phyloP scores from a whole-genome alignment of 2,888 invertebrate genomes.

The Lasioglossum malachurum region DNA sequence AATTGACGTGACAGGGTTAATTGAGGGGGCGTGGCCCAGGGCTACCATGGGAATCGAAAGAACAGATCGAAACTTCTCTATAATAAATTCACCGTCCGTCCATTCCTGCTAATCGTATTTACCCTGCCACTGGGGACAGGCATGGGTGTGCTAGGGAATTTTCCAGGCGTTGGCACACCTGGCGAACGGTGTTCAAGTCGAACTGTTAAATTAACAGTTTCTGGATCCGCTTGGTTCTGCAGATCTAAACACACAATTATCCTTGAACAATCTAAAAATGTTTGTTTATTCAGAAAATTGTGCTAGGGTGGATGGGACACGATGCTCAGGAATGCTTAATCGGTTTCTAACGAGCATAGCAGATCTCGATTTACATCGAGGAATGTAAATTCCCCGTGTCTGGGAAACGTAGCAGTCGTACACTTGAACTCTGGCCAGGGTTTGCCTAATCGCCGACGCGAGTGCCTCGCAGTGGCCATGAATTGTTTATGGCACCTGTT shows the following conservation, averaged over 20 bases:
- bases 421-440: slow-evolving; percentile 29
- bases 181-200: neutral
- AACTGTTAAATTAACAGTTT: neutral
- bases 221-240: neutral
- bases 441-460: slow-evolving; percentile 34
- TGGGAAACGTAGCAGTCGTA: slow-evolving; percentile 2
- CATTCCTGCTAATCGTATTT: neutral
- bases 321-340: neutral
- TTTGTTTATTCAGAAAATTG: neutral
- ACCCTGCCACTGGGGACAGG: neutral
- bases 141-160: neutral
- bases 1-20: slow-evolving; percentile 52
- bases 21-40: slow-evolving; percentile 15
- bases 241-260: too few species aligned
- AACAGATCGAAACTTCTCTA: neutral
- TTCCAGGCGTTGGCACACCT: neutral
- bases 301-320: neutral
- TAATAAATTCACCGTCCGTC: neutral
- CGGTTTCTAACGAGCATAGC: neutral
- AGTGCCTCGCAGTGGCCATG: slow-evolving; percentile 5
- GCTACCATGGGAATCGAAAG: neutral
- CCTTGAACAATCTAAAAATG: neutral
- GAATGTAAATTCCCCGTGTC: neutral
- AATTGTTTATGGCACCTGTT: slow-evolving; percentile 32
- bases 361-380: neutral